These are phyloP conservation scores for Cinclus mexicanus DNA, from an alignment of 2,113 vertebrate species.

Conservation along the genomic window DNA sequence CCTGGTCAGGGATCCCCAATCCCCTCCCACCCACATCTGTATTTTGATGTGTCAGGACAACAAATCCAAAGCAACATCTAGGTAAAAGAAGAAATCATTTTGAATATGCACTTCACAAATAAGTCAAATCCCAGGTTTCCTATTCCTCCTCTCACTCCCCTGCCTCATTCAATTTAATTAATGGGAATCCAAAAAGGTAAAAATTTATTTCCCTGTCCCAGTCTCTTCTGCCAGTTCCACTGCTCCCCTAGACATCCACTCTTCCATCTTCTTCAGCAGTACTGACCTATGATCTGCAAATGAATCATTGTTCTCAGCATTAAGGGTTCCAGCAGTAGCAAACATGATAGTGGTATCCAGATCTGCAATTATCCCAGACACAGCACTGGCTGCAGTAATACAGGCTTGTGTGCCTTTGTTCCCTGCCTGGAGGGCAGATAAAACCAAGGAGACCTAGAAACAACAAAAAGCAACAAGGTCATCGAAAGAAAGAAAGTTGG, in stretches of 20 bases:
- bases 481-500: not conserved
- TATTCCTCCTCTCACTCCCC: not conserved
- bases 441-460: conserved; percentile 90
- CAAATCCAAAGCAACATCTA: not conserved
- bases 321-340: conserved; percentile 94
- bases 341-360: conserved; percentile 99
- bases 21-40: fast-evolving
- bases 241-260: fast-evolving
- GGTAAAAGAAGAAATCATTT: not conserved
- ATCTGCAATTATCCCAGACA: conserved; percentile 97
- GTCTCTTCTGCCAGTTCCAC: not conserved
- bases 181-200: not conserved
- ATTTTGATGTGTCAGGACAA: not conserved
- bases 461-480: not conserved
- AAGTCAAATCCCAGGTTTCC: not conserved
- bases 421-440: conserved; percentile 95
- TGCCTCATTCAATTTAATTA: not conserved
- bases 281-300: conserved; percentile 96
- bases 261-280: not conserved
- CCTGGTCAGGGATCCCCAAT: not conserved
- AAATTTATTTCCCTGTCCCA: not conserved
- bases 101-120: not conserved
- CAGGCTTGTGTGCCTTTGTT: conserved; percentile 98
- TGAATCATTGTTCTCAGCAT: conserved; percentile 92
- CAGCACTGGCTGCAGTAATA: conserved; percentile 93